Evolutionary conservation across 2,888 invertebrate genomes (phyloP).

Genomic region (Ctenicera cuprea): DNA sequence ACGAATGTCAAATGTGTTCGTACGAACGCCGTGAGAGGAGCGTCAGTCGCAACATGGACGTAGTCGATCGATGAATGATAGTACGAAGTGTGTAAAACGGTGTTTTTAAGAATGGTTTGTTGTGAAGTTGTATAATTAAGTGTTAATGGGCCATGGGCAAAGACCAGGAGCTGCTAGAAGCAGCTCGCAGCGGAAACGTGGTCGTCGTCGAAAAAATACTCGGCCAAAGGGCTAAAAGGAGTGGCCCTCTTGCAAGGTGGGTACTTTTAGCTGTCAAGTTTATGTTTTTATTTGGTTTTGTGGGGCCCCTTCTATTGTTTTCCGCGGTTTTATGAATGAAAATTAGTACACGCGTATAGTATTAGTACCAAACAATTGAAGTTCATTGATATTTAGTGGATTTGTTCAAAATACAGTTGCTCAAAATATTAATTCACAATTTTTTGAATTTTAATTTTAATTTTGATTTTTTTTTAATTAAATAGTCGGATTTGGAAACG

Average conservation of each 20-base stretch:
- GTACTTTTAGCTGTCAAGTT: constrained; percentile 64
- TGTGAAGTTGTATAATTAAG: constrained; percentile 64
- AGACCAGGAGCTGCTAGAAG: constrained; percentile 97
- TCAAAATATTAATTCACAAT: too few species aligned
- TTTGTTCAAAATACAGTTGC: too few species aligned
- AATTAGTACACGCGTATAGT: neutral
- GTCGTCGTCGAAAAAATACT: constrained; percentile 93
- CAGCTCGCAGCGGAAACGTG: constrained; percentile 94
- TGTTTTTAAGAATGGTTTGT: constrained; percentile 68
- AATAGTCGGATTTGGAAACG: too few species aligned
- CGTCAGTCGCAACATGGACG: constrained; percentile 82
- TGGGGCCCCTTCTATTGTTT: neutral
- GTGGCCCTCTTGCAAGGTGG: constrained; percentile 95
- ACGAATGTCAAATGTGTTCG: constrained; percentile 53
- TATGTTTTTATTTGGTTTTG: constrained; percentile 26
- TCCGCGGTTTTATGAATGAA: constrained; percentile 18
- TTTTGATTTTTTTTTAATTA: too few species aligned
- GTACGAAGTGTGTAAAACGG: constrained; percentile 75
- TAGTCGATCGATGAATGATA: constrained; percentile 85
- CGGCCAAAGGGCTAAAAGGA: constrained; percentile 91
- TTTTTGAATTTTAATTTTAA: too few species aligned
- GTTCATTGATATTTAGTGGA: too few species aligned
- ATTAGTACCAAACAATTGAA: neutral
- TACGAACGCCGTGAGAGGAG: constrained; percentile 71
- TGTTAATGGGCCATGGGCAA: constrained; percentile 87